Percentiles rank a stretch among this genome's conserved stretches.
phyloP scores from a whole-genome alignment of 1,140 invertebrate species.

The Anoplophora glabripennis region DNA sequence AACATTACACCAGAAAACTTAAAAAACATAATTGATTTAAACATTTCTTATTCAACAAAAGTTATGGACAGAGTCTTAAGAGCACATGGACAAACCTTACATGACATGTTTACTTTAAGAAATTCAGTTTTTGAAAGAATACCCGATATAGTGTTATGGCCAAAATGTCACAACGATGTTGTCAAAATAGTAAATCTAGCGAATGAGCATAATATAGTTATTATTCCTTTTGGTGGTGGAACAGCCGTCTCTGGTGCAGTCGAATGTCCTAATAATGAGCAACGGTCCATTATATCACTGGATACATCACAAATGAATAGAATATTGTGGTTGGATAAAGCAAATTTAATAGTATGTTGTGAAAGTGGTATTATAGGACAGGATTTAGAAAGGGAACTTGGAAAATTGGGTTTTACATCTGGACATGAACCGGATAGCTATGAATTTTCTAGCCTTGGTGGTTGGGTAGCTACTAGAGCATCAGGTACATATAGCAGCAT shows the following conservation, averaged over 20 bases:
- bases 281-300: conserved; percentile 80
- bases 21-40: conserved; percentile 57
- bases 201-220: conserved; percentile 68
- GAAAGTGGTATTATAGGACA: conserved; percentile 94
- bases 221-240: conserved; percentile 93
- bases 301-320: conserved; percentile 96
- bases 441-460: conserved; percentile 95
- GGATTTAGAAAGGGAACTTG: conserved; percentile 79
- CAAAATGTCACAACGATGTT: conserved; percentile 78
- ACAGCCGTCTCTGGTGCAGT: conserved; percentile 93
- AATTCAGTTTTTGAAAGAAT: conserved; percentile 74
- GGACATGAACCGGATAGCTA: conserved; percentile 98
- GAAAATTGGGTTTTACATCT: conserved; percentile 69
- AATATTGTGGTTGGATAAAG: conserved; percentile 90
- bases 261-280: conserved; percentile 79
- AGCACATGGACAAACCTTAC: conserved; percentile 92
- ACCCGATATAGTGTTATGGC: conserved; percentile 94
- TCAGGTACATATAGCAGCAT: conserved; percentile 52
- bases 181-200: conserved; percentile 78
- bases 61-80: conserved; percentile 68
- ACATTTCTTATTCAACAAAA: conserved; percentile 72
- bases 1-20: conserved; percentile 57
- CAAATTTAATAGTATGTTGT: conserved; percentile 81
- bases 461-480: conserved; percentile 98
- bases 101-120: conserved; percentile 79